These are phyloP conservation scores for Hiodon tergisus DNA, from an alignment of 2,113 vertebrate genomes.

Conservation along the genomic window DNA sequence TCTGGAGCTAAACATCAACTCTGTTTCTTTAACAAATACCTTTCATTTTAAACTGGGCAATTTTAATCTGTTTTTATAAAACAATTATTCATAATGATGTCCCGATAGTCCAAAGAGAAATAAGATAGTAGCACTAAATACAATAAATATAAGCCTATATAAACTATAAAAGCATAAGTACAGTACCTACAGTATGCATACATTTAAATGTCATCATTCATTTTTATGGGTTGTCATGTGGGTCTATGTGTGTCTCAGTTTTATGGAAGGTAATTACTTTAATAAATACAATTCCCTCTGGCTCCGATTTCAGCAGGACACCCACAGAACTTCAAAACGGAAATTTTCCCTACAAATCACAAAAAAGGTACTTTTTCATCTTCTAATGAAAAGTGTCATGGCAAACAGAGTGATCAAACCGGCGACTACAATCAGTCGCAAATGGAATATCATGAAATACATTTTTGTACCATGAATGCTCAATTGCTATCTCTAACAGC, in stretches of 20 bases:
- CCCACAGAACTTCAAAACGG: conserved; percentile 77
- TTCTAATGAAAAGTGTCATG: conserved; percentile 27
- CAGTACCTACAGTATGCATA: neutral
- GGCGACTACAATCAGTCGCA: conserved; percentile 10
- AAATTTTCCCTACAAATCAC: conserved; percentile 75
- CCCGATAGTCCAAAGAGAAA: too few relatives aligned
- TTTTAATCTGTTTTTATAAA: too few relatives aligned
- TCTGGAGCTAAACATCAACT: too few relatives aligned
- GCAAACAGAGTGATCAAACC: conserved; percentile 4
- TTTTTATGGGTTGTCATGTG: neutral
- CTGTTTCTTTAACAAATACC: too few relatives aligned
- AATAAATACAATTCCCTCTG: conserved; percentile 43
- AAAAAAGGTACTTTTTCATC: conserved; percentile 69
- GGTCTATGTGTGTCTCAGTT: conserved; percentile 18
- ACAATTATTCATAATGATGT: too few relatives aligned
- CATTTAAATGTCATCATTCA: neutral
- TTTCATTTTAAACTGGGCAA: too few relatives aligned
- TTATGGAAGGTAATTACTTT: conserved; percentile 27
- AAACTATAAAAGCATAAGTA: neutral
- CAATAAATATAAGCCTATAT: neutral
- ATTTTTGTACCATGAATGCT: conserved; percentile 37
- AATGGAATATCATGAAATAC: conserved; percentile 37
- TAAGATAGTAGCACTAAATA: neutral
- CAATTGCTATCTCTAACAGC: conserved; percentile 33
- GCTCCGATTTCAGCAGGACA: conserved; percentile 67